These are phyloP conservation scores for Dysdera silvatica DNA, from an alignment of 1,140 invertebrate species.

Conservation along the genomic window DNA sequence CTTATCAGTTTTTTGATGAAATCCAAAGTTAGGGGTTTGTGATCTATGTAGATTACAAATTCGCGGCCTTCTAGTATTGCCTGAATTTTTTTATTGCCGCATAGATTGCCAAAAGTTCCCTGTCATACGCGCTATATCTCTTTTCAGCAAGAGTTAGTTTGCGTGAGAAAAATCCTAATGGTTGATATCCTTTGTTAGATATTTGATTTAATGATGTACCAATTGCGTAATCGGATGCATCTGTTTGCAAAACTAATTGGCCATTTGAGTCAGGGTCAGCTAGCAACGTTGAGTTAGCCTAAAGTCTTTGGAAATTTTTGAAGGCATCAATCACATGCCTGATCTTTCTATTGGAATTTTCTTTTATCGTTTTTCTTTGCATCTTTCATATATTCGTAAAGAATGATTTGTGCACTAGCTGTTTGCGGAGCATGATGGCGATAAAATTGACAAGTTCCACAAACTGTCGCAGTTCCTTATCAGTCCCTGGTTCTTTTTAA, in stretches of 20 bases:
- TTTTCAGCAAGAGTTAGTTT: conserved; percentile 19
- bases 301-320: conserved; percentile 38
- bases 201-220: conserved; percentile 22
- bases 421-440: background rate
- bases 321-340: conserved; percentile 39
- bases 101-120: too few relatives aligned
- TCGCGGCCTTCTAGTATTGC: conserved; percentile 28
- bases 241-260: conserved; percentile 16
- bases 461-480: background rate
- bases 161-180: conserved; percentile 30
- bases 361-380: conserved; percentile 1
- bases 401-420: background rate
- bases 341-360: conserved; percentile 23
- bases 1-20: too few relatives aligned
- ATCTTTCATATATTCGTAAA: background rate
- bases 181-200: background rate
- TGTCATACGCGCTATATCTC: conserved; percentile 27
- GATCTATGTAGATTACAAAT: too few relatives aligned
- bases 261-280: conserved; percentile 15
- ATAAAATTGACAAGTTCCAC: conserved; percentile 8
- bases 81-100: conserved; percentile 36
- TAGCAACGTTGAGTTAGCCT: conserved; percentile 28
- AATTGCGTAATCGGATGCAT: conserved; percentile 21
- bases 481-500: background rate
- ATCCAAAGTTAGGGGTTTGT: conserved; percentile 36